Evolutionary conservation across 1,140 invertebrate genomes (phyloP), one percentile per base, ranked within the genome.

Genomic region (Drosophila cardini): DNA sequence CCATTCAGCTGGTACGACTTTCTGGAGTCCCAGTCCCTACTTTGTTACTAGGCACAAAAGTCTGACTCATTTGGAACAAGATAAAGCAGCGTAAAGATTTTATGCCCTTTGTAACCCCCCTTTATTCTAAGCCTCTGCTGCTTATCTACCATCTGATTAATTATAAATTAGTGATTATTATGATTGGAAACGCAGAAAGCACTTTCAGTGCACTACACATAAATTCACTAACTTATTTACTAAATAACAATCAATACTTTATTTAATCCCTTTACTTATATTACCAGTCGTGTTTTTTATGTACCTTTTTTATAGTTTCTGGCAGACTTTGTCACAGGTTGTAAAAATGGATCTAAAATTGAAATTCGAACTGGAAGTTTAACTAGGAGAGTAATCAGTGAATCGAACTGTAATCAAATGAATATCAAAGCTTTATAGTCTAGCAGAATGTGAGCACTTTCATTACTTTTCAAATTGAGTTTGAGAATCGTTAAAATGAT

Each of bases 291-390:
- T 2, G 16, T 7, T 52, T 65, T 58, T 60, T 69, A 61, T 30
- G 18, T 18, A n/a, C 10, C 4, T 42, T 18, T 38, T 50, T 64
- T 57, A 48, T 56, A 34, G 60, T 7, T n/a, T 13, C 43, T 32
- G 0, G 2, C 11, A 16, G 26, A 80, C 77, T 70, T 80, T 80
- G 72, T 70, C 65, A 42, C 52, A 73, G 34, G 36, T 21, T 15
- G 10, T 73, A 67, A 56, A 67, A 42, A 32, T 60, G 76, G n/a
- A n/a, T n/a, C n/a, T 26, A 26, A 26, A 0, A 26, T 26, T 5
- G 74, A 52, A 70, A 50, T 10, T 45, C 9, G 38, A 40, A 5
- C 38, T n/a, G 38, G 8, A 21, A 50, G 30, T 48, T n/a, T 1
- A 38, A 43, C 16, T 30, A 3, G 9, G 26, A 45, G 15, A 21